phyloP scores from a whole-genome alignment of 2,797 vertebrate species.

The Borostomias antarcticus region DNA sequence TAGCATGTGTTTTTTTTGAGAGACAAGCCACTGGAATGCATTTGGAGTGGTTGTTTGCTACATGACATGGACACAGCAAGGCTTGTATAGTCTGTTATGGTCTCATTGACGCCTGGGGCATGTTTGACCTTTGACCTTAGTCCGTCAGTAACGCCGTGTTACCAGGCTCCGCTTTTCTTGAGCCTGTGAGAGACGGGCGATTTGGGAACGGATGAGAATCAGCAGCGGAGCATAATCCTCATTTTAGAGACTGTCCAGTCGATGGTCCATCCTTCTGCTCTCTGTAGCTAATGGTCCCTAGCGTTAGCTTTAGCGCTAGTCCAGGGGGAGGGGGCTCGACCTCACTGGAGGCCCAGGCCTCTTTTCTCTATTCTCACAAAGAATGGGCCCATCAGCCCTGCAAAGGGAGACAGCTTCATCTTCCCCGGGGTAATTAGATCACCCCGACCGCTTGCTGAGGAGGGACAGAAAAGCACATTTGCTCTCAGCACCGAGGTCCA shows the following conservation, averaged over 20 bases:
- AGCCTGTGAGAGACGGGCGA: conserved; percentile 43
- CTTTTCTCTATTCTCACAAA: conserved; percentile 58
- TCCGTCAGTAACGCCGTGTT: conserved; percentile 11
- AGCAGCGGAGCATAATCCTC: conserved; percentile 26
- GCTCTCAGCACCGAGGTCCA: conserved; percentile 31
- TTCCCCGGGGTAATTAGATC: conserved; percentile 74
- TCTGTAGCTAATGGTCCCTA: conserved; percentile 53
- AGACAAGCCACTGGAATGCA: conserved; percentile 54
- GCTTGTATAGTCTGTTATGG: conserved; percentile 46
- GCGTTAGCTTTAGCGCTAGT: conserved; percentile 32
- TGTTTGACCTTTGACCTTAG: conserved; percentile 52
- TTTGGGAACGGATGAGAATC: conserved; percentile 28
- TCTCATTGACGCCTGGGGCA: conserved; percentile 48
- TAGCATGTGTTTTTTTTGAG: conserved; percentile 47
- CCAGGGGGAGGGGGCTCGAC: conserved; percentile 48
- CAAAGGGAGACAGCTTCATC: conserved; percentile 67
- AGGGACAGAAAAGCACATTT: conserved; percentile 60
- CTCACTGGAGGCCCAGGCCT: conserved; percentile 28
- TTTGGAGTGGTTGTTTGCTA: conserved; percentile 33
- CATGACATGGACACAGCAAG: conserved; percentile 43
- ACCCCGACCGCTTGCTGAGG: conserved; percentile 53
- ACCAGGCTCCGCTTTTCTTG: conserved; percentile 1
- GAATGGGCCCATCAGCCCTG: conserved; percentile 62
- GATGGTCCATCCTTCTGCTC: conserved; percentile 34
- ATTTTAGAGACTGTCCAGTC: conserved; percentile 37